A percentile compares a stretch with the other conserved stretches of the same genome.
phyloP scores from a whole-genome alignment of 2,113 vertebrate genomes.

The Sclerurus mexicanus region DNA sequence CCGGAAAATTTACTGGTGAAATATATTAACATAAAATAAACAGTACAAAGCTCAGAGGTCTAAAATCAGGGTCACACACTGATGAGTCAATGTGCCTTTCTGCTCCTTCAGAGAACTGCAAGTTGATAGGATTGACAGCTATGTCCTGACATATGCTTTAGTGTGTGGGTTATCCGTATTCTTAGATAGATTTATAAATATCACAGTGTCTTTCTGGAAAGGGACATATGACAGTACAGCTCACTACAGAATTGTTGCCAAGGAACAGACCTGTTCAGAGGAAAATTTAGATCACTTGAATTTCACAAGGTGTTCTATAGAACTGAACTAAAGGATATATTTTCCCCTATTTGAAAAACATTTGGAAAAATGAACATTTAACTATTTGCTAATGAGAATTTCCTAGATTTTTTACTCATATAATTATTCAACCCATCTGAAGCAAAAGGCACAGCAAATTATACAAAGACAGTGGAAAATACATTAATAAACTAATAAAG shows the following conservation, averaged over 20 bases:
- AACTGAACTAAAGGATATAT: background rate
- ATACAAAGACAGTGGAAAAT: background rate
- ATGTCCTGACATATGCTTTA: slow-evolving; percentile 49
- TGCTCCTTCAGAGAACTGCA: background rate
- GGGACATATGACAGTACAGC: slow-evolving; percentile 42
- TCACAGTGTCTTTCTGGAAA: slow-evolving; percentile 38
- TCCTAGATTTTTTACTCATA: background rate
- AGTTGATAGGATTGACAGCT: slow-evolving; percentile 31
- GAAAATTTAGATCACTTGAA: slow-evolving; percentile 35
- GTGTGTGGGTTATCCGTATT: slow-evolving; percentile 55
- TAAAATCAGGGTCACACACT: background rate
- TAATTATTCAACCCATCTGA: background rate
- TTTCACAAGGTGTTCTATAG: slow-evolving; percentile 38
- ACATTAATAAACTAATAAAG: background rate
- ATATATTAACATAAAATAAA: background rate
- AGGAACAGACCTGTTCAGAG: slow-evolving; percentile 39
- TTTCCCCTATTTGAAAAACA: background rate
- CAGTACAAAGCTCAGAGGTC: background rate
- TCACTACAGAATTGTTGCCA: slow-evolving; percentile 38
- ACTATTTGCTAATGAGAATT: background rate
- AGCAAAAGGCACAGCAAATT: background rate
- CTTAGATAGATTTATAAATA: slow-evolving; percentile 59
- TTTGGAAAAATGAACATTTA: background rate
- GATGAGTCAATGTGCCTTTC: background rate
- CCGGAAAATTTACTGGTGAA: background rate